Conservation (phyloP, 2,113 vertebrate species). For the Rousettus leschenaultii region DNA sequence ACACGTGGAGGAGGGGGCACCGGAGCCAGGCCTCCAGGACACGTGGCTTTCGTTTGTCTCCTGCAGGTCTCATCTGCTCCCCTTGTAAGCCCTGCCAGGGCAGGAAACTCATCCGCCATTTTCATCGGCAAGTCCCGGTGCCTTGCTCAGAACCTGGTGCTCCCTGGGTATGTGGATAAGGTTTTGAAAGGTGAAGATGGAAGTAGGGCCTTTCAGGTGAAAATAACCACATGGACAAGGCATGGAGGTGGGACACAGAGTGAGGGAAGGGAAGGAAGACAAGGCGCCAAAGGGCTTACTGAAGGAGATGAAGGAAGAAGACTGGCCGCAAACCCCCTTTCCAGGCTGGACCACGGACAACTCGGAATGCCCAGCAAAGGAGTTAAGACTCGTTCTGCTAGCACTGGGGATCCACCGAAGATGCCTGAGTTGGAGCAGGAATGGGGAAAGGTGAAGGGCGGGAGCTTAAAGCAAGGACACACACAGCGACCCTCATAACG, state of each 20-base stretch:
- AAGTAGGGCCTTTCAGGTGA: not conserved
- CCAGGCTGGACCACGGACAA: not conserved
- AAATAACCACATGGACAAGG: not conserved
- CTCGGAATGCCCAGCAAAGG: not conserved
- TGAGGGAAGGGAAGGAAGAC: not conserved
- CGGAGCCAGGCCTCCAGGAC: not conserved
- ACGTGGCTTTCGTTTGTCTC: rapidly evolving
- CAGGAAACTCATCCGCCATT: not conserved
- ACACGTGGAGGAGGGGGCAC: rapidly evolving
- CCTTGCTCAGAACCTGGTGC: not conserved
- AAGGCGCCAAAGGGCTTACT: not conserved
- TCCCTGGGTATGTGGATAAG: not conserved
- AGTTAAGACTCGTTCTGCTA: not conserved
- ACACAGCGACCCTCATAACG: too few relatives aligned
- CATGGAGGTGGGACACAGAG: not conserved
- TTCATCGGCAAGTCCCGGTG: not conserved
- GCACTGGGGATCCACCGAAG: not conserved
- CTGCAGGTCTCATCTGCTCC: not conserved
- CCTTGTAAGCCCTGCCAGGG: rapidly evolving
- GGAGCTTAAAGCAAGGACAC: not conserved
- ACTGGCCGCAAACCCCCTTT: not conserved
- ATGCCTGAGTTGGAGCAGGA: not conserved
- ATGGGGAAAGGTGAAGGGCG: not conserved
- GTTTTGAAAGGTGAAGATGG: not conserved
- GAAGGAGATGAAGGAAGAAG: not conserved